Evolutionary conservation across 2,888 invertebrate species (phyloP).

Genomic region (Alloplasta piceator): DNA sequence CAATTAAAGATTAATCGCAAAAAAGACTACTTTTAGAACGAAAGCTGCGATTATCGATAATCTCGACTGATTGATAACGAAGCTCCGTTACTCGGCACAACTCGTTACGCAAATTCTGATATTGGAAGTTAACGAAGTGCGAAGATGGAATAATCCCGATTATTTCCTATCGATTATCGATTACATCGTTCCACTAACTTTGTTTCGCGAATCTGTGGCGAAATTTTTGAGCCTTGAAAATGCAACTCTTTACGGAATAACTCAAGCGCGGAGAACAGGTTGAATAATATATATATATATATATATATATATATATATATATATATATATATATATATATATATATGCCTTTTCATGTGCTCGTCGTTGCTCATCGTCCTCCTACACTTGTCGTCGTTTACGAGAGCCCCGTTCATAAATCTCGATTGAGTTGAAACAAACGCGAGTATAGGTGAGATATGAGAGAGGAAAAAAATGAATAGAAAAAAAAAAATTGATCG

Average conservation of each 20-base stretch:
- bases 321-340: background rate
- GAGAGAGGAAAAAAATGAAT: constrained; percentile 35
- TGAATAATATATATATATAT: constrained; percentile 4
- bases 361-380: constrained; percentile 27
- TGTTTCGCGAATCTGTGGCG: background rate
- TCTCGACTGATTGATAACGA: background rate
- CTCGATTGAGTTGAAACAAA: constrained; percentile 28
- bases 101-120: constrained; percentile 9
- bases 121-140: constrained; percentile 17
- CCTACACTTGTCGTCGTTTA: constrained; percentile 51
- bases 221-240: too few relatives aligned
- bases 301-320: background rate
- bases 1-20: too few relatives aligned
- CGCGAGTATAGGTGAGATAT: constrained; percentile 1
- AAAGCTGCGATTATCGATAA: background rate
- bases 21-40: background rate
- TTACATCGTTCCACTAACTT: background rate
- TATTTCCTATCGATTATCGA: constrained; percentile 18
- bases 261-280: constrained; percentile 39
- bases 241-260: constrained; percentile 22
- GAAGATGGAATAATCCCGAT: constrained; percentile 26
- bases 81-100: background rate
- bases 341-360: background rate
- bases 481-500: constrained; percentile 68
- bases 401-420: constrained; percentile 42